These are phyloP conservation scores for Lycocerus yunnanus DNA, from an alignment of 2,888 invertebrate genomes.

Conservation along the genomic window DNA sequence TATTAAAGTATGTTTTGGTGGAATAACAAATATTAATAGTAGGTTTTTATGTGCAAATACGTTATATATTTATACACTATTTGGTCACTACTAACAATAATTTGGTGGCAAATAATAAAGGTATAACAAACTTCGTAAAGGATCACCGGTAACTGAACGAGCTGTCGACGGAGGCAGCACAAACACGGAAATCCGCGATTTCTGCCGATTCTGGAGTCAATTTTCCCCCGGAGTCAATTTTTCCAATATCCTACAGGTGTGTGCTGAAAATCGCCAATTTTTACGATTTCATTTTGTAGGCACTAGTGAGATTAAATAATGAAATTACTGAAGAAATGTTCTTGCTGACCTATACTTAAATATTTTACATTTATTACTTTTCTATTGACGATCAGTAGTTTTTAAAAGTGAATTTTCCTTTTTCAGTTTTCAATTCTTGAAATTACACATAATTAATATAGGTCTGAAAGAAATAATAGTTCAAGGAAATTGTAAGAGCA, in stretches of 20 bases:
- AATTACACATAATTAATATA: too few relatives aligned
- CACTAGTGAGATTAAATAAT: not conserved
- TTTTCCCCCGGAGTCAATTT: conserved; percentile 33
- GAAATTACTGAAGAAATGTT: not conserved
- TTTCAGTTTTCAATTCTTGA: not conserved
- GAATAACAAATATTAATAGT: not conserved
- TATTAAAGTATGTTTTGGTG: not conserved
- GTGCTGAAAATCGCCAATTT: conserved; percentile 7
- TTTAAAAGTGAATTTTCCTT: not conserved
- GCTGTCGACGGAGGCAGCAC: conserved; percentile 34
- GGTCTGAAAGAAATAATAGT: too few relatives aligned
- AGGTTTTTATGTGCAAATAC: not conserved
- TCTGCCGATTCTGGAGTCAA: conserved; percentile 32
- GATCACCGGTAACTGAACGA: conserved; percentile 29
- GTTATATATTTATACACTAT: not conserved
- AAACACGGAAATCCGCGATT: conserved; percentile 32
- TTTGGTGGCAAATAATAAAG: conserved; percentile 19
- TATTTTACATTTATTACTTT: not conserved
- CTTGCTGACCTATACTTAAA: not conserved
- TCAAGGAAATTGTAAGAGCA: too few relatives aligned
- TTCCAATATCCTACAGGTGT: conserved; percentile 32
- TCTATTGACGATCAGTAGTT: not conserved
- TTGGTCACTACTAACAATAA: conserved; percentile 13
- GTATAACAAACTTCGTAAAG: conserved; percentile 14
- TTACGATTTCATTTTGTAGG: not conserved